phyloP scores from a whole-genome alignment of 2,888 invertebrate species.

The Busseola fusca region DNA sequence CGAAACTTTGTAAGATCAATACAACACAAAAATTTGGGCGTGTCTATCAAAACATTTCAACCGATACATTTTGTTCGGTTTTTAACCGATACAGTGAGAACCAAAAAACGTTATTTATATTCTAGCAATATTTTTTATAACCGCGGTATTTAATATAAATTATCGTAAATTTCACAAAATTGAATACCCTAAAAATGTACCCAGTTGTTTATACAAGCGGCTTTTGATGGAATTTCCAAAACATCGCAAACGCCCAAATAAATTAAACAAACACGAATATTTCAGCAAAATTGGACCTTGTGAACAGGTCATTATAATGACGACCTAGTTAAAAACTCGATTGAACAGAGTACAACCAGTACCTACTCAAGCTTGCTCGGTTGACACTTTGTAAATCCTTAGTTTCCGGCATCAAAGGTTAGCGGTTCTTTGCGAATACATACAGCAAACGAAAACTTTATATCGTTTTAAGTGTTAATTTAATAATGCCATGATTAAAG shows the following conservation, averaged over 20 bases:
- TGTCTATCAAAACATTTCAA: slow-evolving; percentile 11
- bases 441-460: slow-evolving; percentile 2
- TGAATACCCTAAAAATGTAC: background rate
- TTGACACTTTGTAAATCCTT: slow-evolving; percentile 18
- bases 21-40: slow-evolving; percentile 25
- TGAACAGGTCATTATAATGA: slow-evolving; percentile 7
- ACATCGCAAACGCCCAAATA: background rate
- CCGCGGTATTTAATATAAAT: background rate
- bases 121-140: background rate
- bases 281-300: background rate
- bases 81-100: background rate
- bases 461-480: slow-evolving; percentile 15
- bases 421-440: background rate
- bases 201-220: background rate
- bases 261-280: slow-evolving; percentile 2
- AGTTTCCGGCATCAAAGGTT: slow-evolving; percentile 1
- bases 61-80: background rate
- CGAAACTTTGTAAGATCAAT: slow-evolving; percentile 24
- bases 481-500: slow-evolving; percentile 13
- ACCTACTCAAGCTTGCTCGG: background rate
- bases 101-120: background rate
- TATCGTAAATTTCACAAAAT: background rate
- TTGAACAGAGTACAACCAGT: background rate
- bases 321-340: slow-evolving; percentile 4
- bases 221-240: slow-evolving; percentile 2